These are phyloP conservation scores for Rhabdornis inornatus DNA, from an alignment of 2,113 vertebrate species.

Conservation along the genomic window DNA sequence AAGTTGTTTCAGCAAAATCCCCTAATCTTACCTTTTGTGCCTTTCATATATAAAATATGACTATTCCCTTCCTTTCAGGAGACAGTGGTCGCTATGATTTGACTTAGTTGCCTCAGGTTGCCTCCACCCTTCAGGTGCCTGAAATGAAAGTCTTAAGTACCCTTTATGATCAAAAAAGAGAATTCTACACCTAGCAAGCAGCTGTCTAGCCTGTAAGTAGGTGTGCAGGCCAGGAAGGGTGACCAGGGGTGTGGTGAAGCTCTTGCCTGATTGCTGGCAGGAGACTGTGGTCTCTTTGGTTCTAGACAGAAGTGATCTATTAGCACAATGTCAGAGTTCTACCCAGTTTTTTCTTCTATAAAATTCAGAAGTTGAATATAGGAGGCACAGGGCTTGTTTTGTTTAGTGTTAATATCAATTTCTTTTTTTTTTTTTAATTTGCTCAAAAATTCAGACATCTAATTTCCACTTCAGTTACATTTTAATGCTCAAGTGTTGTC, in stretches of 20 bases:
- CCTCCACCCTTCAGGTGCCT: not conserved
- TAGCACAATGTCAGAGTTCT: not conserved
- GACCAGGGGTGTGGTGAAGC: not conserved
- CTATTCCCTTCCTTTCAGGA: not conserved
- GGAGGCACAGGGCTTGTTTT: not conserved
- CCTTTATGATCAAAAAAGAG: not conserved
- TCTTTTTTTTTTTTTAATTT: not conserved
- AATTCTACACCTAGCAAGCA: not conserved
- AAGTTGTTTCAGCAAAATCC: not conserved
- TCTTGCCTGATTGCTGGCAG: not conserved
- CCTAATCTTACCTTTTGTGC: not conserved
- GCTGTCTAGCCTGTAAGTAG: not conserved
- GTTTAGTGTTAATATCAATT: not conserved
- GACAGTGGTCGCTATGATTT: not conserved
- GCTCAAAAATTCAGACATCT: not conserved
- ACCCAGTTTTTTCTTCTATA: not conserved
- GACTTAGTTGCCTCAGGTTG: not conserved
- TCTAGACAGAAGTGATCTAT: not conserved
- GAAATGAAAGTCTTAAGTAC: not conserved
- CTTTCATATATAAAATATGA: not conserved
- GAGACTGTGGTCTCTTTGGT: not conserved
- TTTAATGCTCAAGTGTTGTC: not conserved
- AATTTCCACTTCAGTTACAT: not conserved
- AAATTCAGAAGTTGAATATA: not conserved
- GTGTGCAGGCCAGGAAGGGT: not conserved